These are phyloP conservation scores for Chrysolina oricalcia DNA, from an alignment of 2,888 invertebrate genomes.

Conservation along the genomic window DNA sequence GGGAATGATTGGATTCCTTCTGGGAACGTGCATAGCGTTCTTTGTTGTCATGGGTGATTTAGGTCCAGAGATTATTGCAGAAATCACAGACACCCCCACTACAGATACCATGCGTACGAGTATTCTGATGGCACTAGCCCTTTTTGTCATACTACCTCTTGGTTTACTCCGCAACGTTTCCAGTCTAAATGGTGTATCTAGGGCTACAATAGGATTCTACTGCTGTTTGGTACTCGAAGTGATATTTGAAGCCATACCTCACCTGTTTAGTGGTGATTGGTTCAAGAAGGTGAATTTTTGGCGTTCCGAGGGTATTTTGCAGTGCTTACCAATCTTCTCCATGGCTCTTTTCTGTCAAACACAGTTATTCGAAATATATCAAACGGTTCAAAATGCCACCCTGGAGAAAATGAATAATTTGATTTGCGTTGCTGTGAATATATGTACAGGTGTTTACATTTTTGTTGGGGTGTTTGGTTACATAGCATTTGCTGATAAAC, in stretches of 20 bases:
- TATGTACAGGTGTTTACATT: constrained; percentile 92
- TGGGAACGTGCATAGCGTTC: constrained; percentile 96
- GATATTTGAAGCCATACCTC: constrained; percentile 81
- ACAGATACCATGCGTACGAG: constrained; percentile 74
- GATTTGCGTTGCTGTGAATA: constrained; percentile 90
- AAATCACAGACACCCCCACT: constrained; percentile 73
- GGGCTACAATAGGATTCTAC: constrained; percentile 94
- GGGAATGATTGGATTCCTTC: constrained; percentile 92
- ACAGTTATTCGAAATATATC: constrained; percentile 94
- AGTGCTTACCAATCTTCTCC: constrained; percentile 95
- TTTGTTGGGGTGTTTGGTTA: constrained; percentile 92
- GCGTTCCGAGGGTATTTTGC: constrained; percentile 89
- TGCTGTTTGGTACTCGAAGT: constrained; percentile 91
- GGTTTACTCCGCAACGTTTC: constrained; percentile 92
- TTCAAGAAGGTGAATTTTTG: constrained; percentile 82
- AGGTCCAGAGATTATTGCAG: constrained; percentile 91
- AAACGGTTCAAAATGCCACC: constrained; percentile 89
- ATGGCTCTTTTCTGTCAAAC: constrained; percentile 98
- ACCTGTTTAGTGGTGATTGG: constrained; percentile 85
- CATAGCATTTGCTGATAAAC: constrained; percentile 87
- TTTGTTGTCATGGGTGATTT: constrained; percentile 98
- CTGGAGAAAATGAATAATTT: constrained; percentile 92
- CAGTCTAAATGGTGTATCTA: constrained; percentile 89
- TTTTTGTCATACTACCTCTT: constrained; percentile 90
- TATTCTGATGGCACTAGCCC: constrained; percentile 81